Percentiles rank a stretch among this genome's conserved stretches.
These are phyloP conservation scores for Perizoma flavofasciatum DNA, from an alignment of 2,888 invertebrate genomes.

Conservation along the genomic window DNA sequence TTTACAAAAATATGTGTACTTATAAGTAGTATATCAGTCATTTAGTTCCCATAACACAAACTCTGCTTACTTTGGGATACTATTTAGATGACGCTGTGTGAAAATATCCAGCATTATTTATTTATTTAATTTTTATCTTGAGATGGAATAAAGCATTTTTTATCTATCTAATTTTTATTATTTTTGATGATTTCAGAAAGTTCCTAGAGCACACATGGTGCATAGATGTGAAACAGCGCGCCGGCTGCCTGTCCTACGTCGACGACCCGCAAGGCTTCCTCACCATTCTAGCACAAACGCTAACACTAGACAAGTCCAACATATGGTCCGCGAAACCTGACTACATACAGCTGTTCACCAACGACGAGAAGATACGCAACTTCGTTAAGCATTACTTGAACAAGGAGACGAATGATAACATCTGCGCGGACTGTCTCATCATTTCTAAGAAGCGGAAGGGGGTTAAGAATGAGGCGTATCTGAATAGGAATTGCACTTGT, in stretches of 20 bases:
- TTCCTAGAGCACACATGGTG: constrained; percentile 87
- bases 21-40: too few relatives aligned
- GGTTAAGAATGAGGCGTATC: constrained; percentile 48
- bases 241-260: constrained; percentile 93
- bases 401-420: constrained; percentile 40
- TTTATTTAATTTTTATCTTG: too few relatives aligned
- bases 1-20: too few relatives aligned
- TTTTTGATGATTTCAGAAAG: constrained; percentile 69
- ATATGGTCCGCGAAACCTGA: constrained; percentile 87
- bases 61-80: not conserved
- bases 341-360: constrained; percentile 89
- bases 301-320: constrained; percentile 89
- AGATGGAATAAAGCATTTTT: too few relatives aligned
- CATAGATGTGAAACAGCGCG: constrained; percentile 94
- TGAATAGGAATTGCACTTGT: constrained; percentile 56
- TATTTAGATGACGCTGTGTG: too few relatives aligned
- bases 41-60: not conserved
- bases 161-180: too few relatives aligned
- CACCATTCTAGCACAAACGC: constrained; percentile 89
- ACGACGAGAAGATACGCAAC: constrained; percentile 87
- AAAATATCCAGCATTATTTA: too few relatives aligned
- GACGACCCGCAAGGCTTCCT: constrained; percentile 93
- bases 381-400: constrained; percentile 88
- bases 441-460: constrained; percentile 49
- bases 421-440: constrained; percentile 57